Evolutionary conservation across 2,888 invertebrate genomes (phyloP), one percentile per base, ranked within the genome.

Genomic region (Tipula vernalis): DNA sequence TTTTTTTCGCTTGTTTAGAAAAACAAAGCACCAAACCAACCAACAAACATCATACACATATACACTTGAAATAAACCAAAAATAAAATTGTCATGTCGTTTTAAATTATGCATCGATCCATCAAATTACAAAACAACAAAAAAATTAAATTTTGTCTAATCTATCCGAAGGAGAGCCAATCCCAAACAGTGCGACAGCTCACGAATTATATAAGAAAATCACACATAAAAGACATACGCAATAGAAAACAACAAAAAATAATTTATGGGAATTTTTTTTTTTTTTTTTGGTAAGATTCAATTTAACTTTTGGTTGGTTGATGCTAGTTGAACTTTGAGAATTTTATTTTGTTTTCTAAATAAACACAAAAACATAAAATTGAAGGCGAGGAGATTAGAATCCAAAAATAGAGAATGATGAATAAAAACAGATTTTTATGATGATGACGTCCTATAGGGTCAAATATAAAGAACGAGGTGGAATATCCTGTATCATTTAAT

Each of bases 151-250:
- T 71, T 71, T 71, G 28, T 71, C 71, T 71, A 71, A 71, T 71
- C 71, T 71, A 71, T 71, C 71, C 71, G 71, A 71, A 71, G 71
- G 71, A 71, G 41, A 84, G 84, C 84, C 84, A 84, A 84, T 39
- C 84, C 84, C 84, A 84, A 84, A 84, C 41, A 84, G 84, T 84
- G 84, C 84, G 84, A 84, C 84, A 84, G 39, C 84, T 84, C 84
- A 84, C 84, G 84, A 84, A 84, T 39, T 84, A 84, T 39, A 71
- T 71, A 71, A 71, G 10, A 71, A 71, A 71, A 71, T 71, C 71
- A 71, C 71, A 71, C 71, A 71, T 71, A 71, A 71, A 71, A 71
- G 71, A 71, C 71, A 71, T 28, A 71, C 28, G 71, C 71, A 28
- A 71, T 71, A 71, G 71, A 71, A 71, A 28, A 71, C 71, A 71